phyloP scores from a whole-genome alignment of 2,888 invertebrate genomes.

The Tachina lurida region DNA sequence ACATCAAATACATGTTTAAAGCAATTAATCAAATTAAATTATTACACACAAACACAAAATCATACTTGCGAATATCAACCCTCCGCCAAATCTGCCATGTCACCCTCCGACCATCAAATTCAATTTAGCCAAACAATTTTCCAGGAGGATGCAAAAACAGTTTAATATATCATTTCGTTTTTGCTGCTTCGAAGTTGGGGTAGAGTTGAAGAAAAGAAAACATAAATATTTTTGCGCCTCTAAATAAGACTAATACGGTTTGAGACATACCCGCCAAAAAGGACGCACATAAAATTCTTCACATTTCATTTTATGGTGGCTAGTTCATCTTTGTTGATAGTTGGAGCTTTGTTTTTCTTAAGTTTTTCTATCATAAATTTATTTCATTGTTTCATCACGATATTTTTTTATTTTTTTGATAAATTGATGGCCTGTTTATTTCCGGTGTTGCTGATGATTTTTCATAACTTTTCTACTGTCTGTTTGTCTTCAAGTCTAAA shows the following conservation, averaged over 20 bases:
- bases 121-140: slow-evolving; percentile 23
- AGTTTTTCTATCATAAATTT: slow-evolving; percentile 15
- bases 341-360: not conserved
- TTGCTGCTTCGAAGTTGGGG: not conserved
- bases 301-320: slow-evolving; percentile 15
- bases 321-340: slow-evolving; percentile 38
- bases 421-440: not conserved
- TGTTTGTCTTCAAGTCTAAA: not conserved
- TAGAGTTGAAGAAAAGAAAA: not conserved
- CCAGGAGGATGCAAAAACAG: slow-evolving; percentile 34
- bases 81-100: not conserved
- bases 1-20: slow-evolving; percentile 62
- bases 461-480: slow-evolving; percentile 14
- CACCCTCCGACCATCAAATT: not conserved
- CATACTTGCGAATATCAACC: not conserved
- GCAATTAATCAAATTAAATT: slow-evolving; percentile 65
- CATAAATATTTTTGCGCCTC: slow-evolving; percentile 46
- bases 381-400: slow-evolving; percentile 1
- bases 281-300: not conserved
- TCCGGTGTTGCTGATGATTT: slow-evolving; percentile 22
- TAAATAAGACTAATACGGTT: slow-evolving; percentile 25
- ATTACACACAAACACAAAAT: slow-evolving; percentile 22
- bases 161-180: slow-evolving; percentile 41
- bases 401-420: not conserved
- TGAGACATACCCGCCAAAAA: not conserved